Base-by-base conservation (phyloP, 2,797 vertebrate genomes). In the Myiotriccus ornatus region DNA sequence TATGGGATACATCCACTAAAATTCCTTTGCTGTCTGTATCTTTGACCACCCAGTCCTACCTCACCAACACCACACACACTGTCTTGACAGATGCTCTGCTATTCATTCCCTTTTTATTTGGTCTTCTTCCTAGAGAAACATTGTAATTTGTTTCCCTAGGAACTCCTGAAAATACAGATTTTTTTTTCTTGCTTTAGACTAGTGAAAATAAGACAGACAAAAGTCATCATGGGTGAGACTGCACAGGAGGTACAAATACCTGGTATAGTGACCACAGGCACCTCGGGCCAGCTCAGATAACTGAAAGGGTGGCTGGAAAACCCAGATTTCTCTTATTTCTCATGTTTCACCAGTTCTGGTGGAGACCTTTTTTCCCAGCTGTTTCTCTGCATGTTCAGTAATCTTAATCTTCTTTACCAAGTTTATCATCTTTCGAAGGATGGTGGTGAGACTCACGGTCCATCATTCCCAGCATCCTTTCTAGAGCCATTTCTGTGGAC, bases 11-110 rank as follows among this genome's bases (percentile, higher is more conserved):
- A n/a, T n/a, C 60, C 44, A 52, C 34, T 35, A 49, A 43, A 83
- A 62, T 17, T 75, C 34, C 22, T 70, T 47, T 65, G 19, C 9
- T 25, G 9, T 63, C 53, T 76, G 60, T n/a, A 23, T 73, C 44
- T 35, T 27, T 0, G 2, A 64, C 5, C n/a, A 59, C 21, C 6
- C 49, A n/a, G n/a, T 44, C 55, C 30, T 30, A 76, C 71, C 22
- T 59, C 55, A 59, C 19, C 35, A 76, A 8, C 32, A 24, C 10
- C 20, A 44, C 0, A 1, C 24, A 39, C 10, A 3, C 9, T 1
- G 0, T 35, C 32, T 23, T 49, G 49, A 64, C 24, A 39, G n/a
- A 41, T 12, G 65, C 22, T 13, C 47, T 44, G 47, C 47, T 52
- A 41, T 53, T 86, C 24, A 25, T 18, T 89, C 28, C 16, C n/a